Evolutionary conservation across 2,888 invertebrate species (phyloP).

Genomic region (Lasioglossum pauxillum): DNA sequence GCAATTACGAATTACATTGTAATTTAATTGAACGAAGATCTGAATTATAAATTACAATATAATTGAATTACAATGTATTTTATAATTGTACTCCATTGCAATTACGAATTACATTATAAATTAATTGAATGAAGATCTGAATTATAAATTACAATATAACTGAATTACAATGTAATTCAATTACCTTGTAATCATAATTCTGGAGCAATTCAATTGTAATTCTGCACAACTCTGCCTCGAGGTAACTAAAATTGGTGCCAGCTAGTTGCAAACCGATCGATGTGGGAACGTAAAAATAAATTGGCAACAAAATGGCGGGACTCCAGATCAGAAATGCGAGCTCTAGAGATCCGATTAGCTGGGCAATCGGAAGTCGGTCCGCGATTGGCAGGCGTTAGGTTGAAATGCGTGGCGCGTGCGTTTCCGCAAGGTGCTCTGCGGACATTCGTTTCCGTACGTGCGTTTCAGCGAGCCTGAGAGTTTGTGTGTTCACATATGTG

Average conservation of each 20-base stretch:
- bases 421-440: slow-evolving; percentile 54
- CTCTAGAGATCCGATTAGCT: not conserved
- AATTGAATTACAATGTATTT: no score
- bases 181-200: no score
- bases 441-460: slow-evolving; percentile 49
- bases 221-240: not conserved
- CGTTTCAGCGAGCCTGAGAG: slow-evolving; percentile 29
- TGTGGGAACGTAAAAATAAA: not conserved
- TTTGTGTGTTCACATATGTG: not conserved
- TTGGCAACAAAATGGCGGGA: not conserved
- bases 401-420: slow-evolving; percentile 59
- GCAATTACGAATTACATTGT: no score
- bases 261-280: not conserved
- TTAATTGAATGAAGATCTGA: no score
- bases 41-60: no score
- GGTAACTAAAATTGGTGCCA: not conserved
- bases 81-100: no score
- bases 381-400: slow-evolving; percentile 41
- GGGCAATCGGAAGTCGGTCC: slow-evolving; percentile 55
- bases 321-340: not conserved
- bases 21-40: no score
- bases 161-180: no score
- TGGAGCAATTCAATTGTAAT: no score
- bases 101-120: no score
- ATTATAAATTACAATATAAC: no score